Evolutionary conservation across 2,888 invertebrate species (phyloP).

Genomic region (Chloroclysta siterata): DNA sequence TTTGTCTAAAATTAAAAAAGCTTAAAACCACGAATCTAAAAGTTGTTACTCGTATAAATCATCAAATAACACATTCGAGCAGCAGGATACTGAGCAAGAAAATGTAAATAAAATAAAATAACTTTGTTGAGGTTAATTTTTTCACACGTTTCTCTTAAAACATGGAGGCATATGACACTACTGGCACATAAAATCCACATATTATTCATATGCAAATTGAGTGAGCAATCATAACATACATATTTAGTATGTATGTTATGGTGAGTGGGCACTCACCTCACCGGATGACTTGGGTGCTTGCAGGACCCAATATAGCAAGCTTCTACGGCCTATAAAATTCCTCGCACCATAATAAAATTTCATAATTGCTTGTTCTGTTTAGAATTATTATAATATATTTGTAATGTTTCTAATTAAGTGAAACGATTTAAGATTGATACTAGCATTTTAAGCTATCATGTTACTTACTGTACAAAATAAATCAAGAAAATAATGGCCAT

Average conservation of each 20-base stretch:
- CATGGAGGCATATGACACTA: constrained; percentile 66
- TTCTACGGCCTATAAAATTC: background rate
- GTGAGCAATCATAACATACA: constrained; percentile 74
- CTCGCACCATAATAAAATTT: background rate
- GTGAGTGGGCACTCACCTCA: constrained; percentile 53
- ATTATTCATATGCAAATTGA: constrained; percentile 76
- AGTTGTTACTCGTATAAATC: too few species aligned
- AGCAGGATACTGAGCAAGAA: background rate
- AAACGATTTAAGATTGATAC: too few species aligned
- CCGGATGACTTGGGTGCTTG: constrained; percentile 37
- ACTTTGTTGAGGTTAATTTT: background rate
- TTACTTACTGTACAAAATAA: too few species aligned
- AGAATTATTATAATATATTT: background rate
- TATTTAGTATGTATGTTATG: constrained; percentile 66
- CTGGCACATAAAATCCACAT: constrained; percentile 69
- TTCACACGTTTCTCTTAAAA: constrained; percentile 64
- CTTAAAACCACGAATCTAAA: too few species aligned
- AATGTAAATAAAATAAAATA: background rate
- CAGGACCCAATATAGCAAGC: constrained; percentile 52
- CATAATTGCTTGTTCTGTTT: background rate
- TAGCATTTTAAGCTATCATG: too few species aligned
- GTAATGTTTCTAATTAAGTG: too few species aligned
- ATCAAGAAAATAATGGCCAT: background rate
- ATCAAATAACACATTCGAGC: too few species aligned
- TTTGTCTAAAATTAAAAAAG: too few species aligned